phyloP scores from a whole-genome alignment of 2,113 vertebrate species.

The Chamaea fasciata region DNA sequence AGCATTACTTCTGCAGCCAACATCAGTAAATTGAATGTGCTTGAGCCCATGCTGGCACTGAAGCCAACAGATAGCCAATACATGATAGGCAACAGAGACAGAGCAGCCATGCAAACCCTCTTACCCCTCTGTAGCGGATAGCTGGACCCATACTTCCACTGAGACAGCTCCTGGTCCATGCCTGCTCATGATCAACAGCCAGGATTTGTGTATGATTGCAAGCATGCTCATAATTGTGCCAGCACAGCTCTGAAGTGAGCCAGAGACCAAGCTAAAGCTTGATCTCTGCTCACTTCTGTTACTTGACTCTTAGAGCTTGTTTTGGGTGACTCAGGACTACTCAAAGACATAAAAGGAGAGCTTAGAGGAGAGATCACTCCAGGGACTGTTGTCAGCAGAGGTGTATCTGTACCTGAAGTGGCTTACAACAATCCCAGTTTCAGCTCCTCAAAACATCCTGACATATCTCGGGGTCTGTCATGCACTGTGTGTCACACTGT shows the following conservation, averaged over 20 bases:
- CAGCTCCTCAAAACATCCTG: not conserved
- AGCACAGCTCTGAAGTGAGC: not conserved
- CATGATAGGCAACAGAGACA: not conserved
- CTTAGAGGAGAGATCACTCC: not conserved
- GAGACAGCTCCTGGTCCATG: not conserved
- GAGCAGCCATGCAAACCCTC: not conserved
- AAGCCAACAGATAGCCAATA: not conserved
- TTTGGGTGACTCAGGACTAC: not conserved
- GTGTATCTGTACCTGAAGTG: not conserved
- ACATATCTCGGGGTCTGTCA: rapidly evolving
- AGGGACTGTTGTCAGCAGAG: not conserved
- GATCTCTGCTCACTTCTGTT: not conserved
- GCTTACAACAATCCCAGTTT: not conserved
- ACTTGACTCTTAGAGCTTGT: not conserved
- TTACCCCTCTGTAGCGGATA: not conserved
- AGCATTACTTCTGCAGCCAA: not conserved
- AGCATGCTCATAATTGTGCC: not conserved
- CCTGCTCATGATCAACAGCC: not conserved
- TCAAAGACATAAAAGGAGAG: not conserved
- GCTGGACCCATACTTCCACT: not conserved
- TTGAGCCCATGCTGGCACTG: not conserved
- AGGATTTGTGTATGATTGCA: not conserved
- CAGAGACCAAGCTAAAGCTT: not conserved
- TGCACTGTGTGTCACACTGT: not conserved
- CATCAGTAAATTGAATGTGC: not conserved